A percentile compares a stretch with the other conserved stretches of the same genome.
These are phyloP conservation scores for Agonopterix arenella DNA, from an alignment of 2,888 invertebrate species.

Conservation along the genomic window DNA sequence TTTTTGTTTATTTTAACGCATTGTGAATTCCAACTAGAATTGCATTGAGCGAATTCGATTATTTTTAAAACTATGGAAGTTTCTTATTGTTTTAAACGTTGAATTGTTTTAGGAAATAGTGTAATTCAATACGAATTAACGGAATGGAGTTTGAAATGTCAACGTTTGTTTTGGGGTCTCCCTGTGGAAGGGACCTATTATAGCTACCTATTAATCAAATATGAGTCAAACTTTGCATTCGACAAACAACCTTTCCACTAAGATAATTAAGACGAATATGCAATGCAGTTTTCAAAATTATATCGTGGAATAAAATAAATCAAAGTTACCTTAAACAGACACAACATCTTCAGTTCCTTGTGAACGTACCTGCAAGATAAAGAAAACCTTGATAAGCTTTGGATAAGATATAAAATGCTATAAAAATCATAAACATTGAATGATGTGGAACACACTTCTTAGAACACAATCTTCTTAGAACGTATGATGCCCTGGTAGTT, in stretches of 20 bases:
- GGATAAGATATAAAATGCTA: no score
- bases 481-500: no score
- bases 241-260: no score
- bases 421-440: slow-evolving; percentile 22
- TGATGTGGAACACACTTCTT: no score
- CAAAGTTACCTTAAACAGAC: slow-evolving; percentile 53
- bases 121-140: slow-evolving; percentile 75
- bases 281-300: background rate
- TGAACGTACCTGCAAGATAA: slow-evolving; percentile 53
- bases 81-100: slow-evolving; percentile 37
- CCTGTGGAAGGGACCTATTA: no score
- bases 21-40: slow-evolving; percentile 29
- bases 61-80: slow-evolving; percentile 24
- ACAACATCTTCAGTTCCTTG: slow-evolving; percentile 42
- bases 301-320: background rate
- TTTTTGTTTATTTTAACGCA: slow-evolving; percentile 24
- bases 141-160: slow-evolving; percentile 46
- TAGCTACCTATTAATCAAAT: no score
- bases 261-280: background rate
- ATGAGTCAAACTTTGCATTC: no score
- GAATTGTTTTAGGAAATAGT: slow-evolving; percentile 43
- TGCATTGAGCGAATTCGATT: slow-evolving; percentile 50
- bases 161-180: slow-evolving; percentile 4
- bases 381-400: slow-evolving; percentile 13
- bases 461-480: no score